Evolutionary conservation across 2,797 vertebrate genomes (phyloP), one percentile per base, ranked within the genome.

Genomic region (Hydrolagus colliei): DNA sequence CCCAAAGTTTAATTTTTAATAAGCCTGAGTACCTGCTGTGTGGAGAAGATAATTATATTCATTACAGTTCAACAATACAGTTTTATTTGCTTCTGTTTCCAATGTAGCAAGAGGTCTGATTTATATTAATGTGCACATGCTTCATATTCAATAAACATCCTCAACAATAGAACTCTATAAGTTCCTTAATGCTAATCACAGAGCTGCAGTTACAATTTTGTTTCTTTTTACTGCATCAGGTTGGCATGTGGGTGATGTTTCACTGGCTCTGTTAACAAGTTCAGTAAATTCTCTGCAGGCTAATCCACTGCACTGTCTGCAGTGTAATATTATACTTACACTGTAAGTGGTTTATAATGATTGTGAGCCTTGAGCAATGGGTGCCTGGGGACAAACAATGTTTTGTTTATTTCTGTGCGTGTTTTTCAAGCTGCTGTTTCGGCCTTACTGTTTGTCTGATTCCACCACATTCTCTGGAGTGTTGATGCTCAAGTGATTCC

Each of bases 231-330:
- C 74, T 87, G 80, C 90, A 89, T 89, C 88, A 78, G 87, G 88
- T 92, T 92, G 87, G 89, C 86, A 10, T 89, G 89, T 91, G 91
- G 92, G 92, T 87, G 86, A 68, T 72, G 41, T 90, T 88, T 85
- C 78, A 89, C 89, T 91, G 89, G 89, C 87, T 89, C 88, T 79
- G 90, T 89, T 89, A 91, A 88, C 78, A 89, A 87, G 86, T 89
- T 91, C 88, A 87, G 79, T 89, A 90, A 92, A 92, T 91, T 88
- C 89, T 88, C 91, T 91, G 88, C 90, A 88, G 87, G 87, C 87
- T 88, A 86, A 86, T 87, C 87, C 74, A 68, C 41, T 72, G 80
- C 89, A 78, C 73, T 88, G 73, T 89, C 87, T 89, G 71, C 10
- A 78, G 62, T 89, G 89, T 87, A 91, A 89, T 89, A 88, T 80